A percentile compares a stretch with the other conserved stretches of the same genome.
phyloP scores from a whole-genome alignment of 2,888 invertebrate species.

The Conchocele bisecta region DNA sequence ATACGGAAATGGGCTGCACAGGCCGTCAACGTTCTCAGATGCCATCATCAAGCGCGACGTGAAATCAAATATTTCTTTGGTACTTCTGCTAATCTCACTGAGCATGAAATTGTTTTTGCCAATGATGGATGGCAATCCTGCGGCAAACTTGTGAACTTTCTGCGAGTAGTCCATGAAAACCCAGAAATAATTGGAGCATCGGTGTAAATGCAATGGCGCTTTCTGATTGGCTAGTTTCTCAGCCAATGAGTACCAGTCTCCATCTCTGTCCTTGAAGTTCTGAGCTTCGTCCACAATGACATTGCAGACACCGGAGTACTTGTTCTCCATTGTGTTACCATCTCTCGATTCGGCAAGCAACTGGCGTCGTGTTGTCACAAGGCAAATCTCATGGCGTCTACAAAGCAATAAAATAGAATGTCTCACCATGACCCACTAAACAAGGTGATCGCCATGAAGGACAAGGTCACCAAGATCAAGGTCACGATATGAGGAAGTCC shows the following conservation, averaged over 20 bases:
- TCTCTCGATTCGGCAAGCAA: constrained; percentile 55
- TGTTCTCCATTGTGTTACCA: constrained; percentile 16
- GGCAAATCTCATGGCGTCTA: constrained; percentile 68
- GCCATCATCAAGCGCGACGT: constrained; percentile 70
- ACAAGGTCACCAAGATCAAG: no score
- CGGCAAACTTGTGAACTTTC: constrained; percentile 75
- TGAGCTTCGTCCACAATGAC: constrained; percentile 74
- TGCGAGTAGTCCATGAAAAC: constrained; percentile 76
- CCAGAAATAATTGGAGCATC: constrained; percentile 70
- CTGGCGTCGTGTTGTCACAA: constrained; percentile 63
- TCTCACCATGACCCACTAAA: background rate
- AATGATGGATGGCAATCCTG: constrained; percentile 70
- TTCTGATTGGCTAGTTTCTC: constrained; percentile 61
- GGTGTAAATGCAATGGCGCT: constrained; percentile 19
- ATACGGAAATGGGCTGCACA: constrained; percentile 32
- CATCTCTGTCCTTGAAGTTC: constrained; percentile 76
- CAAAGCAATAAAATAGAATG: constrained; percentile 28
- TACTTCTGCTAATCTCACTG: constrained; percentile 72
- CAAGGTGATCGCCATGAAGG: background rate
- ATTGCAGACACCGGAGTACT: constrained; percentile 62
- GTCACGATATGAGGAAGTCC: no score
- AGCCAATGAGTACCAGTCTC: constrained; percentile 72
- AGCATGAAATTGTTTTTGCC: constrained; percentile 76
- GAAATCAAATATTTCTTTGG: constrained; percentile 74
- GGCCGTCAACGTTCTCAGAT: constrained; percentile 41